A percentile compares a stretch with the other conserved stretches of the same genome.
These are phyloP conservation scores for Myanophis thanlyinensis DNA, from an alignment of 2,113 vertebrate species.

Conservation along the genomic window DNA sequence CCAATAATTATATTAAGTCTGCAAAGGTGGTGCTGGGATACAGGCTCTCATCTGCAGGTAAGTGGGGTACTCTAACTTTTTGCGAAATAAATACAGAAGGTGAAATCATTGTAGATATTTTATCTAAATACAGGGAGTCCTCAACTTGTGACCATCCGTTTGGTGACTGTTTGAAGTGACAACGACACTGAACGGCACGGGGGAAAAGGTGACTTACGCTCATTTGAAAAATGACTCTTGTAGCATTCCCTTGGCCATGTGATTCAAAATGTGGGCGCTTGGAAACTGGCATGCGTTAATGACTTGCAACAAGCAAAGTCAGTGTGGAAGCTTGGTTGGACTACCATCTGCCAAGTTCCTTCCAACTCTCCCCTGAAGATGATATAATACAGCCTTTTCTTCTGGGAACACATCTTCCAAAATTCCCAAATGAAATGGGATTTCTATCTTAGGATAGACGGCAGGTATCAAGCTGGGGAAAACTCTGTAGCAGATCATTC, in stretches of 20 bases:
- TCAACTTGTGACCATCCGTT: too few species aligned
- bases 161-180: too few species aligned
- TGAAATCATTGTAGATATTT: neutral
- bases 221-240: too few species aligned
- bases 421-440: neutral
- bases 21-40: too few species aligned
- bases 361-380: neutral
- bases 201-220: too few species aligned
- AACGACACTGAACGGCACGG: too few species aligned
- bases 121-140: neutral
- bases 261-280: too few species aligned
- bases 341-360: too few species aligned
- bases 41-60: neutral
- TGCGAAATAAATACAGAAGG: neutral
- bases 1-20: constrained; percentile 1
- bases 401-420: neutral
- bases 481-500: neutral
- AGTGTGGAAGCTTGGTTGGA: too few species aligned
- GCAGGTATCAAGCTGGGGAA: neutral
- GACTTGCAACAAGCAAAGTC: too few species aligned
- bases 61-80: neutral
- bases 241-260: too few species aligned
- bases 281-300: too few species aligned
- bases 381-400: neutral
- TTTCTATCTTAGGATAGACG: neutral